These are phyloP conservation scores for Artibeus jamaicensis DNA, from an alignment of 2,797 vertebrate species.

Conservation along the genomic window DNA sequence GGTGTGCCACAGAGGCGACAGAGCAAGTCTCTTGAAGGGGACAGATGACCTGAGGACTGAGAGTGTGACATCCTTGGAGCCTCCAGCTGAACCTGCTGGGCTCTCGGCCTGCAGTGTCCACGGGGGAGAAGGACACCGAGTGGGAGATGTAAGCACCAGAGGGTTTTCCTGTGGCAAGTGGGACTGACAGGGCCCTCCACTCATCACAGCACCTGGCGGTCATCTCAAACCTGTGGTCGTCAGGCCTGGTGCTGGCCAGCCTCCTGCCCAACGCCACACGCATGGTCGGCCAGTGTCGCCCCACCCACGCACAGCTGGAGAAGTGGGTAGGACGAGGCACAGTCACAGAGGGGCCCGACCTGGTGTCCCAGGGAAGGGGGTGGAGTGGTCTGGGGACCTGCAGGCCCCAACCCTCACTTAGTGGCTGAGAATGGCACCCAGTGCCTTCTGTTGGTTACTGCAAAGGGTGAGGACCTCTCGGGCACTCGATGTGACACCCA, in stretches of 20 bases:
- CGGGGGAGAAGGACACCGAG: not conserved
- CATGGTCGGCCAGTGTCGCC: not conserved
- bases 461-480: not conserved
- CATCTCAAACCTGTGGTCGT: not conserved
- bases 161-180: not conserved
- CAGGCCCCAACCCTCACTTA: not conserved
- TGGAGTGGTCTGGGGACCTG: rapidly evolving
- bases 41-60: not conserved
- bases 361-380: too few species aligned
- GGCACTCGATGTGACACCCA: not conserved
- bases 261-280: not conserved
- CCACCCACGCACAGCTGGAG: not conserved
- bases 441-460: not conserved
- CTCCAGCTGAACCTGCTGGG: not conserved
- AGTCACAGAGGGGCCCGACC: too few species aligned
- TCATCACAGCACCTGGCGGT: not conserved
- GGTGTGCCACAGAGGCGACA: not conserved
- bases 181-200: not conserved
- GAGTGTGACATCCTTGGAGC: not conserved
- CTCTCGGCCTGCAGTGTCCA: not conserved
- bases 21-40: not conserved
- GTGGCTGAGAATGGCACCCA: not conserved
- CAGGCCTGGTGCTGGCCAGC: not conserved
- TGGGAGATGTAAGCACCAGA: not conserved
- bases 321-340: not conserved